Percentiles rank a stretch among this genome's conserved stretches.
phyloP scores from a whole-genome alignment of 2,888 invertebrate species.

The Rugalucina vietnamica region DNA sequence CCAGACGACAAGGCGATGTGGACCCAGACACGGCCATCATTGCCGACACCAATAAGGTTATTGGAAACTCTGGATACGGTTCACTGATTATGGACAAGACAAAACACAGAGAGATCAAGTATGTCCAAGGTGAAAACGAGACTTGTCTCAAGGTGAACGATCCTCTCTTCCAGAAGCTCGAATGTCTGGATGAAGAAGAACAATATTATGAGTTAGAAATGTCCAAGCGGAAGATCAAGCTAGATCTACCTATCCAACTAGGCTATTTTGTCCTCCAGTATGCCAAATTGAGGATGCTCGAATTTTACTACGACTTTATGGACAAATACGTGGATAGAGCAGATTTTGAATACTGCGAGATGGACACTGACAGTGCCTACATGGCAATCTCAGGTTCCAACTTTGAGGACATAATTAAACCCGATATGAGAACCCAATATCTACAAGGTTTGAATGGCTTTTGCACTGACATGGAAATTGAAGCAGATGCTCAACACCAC shows the following conservation, averaged over 20 bases:
- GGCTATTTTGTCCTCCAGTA: constrained; percentile 65
- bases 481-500: constrained; percentile 35
- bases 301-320: constrained; percentile 63
- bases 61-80: constrained; percentile 51
- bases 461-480: constrained; percentile 28
- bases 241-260: constrained; percentile 61
- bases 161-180: constrained; percentile 48
- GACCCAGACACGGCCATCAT: constrained; percentile 38
- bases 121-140: constrained; percentile 48
- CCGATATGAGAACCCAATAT: constrained; percentile 18
- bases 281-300: constrained; percentile 66
- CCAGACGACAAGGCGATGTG: constrained; percentile 26
- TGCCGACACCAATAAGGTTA: constrained; percentile 43
- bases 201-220: constrained; percentile 54
- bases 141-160: constrained; percentile 42
- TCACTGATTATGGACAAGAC: constrained; percentile 60
- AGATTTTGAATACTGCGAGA: constrained; percentile 57
- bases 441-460: constrained; percentile 24
- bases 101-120: constrained; percentile 50
- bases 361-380: constrained; percentile 66
- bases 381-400: constrained; percentile 48
- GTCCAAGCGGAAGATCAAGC: constrained; percentile 46
- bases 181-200: constrained; percentile 41
- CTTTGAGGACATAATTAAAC: constrained; percentile 42
- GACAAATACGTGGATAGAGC: constrained; percentile 57